Conservation (phyloP, 2,888 invertebrate species). For the Nineta flava region DNA sequence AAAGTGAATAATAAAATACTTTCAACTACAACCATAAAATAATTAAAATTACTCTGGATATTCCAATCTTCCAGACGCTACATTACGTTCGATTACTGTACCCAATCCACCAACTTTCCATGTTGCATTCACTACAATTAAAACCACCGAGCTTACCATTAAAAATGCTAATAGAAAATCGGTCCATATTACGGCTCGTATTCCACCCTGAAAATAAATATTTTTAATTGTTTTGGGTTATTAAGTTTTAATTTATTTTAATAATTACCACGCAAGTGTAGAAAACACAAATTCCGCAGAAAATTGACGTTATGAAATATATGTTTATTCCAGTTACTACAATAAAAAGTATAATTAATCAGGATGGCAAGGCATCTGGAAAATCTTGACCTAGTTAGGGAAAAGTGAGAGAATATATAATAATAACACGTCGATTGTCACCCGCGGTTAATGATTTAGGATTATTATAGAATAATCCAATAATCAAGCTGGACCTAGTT, state of each 20-base stretch:
- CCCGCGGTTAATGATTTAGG: too few species aligned
- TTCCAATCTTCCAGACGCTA: slow-evolving; percentile 42
- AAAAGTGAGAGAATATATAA: neutral
- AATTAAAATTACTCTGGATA: slow-evolving; percentile 34
- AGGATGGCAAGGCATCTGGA: too few species aligned
- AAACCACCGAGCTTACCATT: slow-evolving; percentile 50
- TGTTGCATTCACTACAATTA: slow-evolving; percentile 49
- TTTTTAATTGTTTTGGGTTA: neutral
- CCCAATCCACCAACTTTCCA: slow-evolving; percentile 43
- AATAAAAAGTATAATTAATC: too few species aligned
- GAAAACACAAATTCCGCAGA: slow-evolving; percentile 62
- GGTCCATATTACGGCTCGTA: slow-evolving; percentile 58
- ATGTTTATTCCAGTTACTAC: slow-evolving; percentile 57
- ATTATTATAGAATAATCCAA: too few species aligned
- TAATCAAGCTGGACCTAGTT: too few species aligned
- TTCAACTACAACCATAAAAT: too few species aligned
- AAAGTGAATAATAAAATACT: too few species aligned
- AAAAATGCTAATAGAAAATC: slow-evolving; percentile 52
- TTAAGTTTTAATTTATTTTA: neutral
- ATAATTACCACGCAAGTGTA: slow-evolving; percentile 56
- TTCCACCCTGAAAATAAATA: slow-evolving; percentile 36
- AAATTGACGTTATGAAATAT: slow-evolving; percentile 54
- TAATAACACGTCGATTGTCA: too few species aligned
- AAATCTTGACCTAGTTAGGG: too few species aligned
- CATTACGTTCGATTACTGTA: slow-evolving; percentile 37